These are phyloP conservation scores for Tuta absoluta DNA, from an alignment of 2,888 invertebrate genomes.

Conservation along the genomic window DNA sequence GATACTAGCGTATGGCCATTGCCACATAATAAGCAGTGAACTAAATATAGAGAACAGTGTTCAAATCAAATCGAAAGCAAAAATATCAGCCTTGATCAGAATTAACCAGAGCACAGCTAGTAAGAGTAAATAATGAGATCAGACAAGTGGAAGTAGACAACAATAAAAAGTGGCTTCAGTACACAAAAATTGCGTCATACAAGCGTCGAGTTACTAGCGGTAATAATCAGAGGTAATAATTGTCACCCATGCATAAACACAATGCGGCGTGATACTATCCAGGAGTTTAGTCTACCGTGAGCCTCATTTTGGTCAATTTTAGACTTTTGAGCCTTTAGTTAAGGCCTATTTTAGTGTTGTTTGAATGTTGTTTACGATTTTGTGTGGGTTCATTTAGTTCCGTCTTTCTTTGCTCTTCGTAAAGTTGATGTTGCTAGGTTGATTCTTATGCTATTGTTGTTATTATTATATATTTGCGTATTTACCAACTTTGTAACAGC, in stretches of 20 bases:
- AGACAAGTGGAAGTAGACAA: conserved; percentile 16
- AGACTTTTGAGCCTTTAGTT: conserved; percentile 18
- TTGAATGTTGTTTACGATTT: background rate
- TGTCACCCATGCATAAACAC: conserved; percentile 63
- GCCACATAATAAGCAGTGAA: background rate
- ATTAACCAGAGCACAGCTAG: background rate
- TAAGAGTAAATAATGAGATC: conserved; percentile 7
- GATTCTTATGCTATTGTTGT: background rate
- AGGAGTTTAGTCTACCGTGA: conserved; percentile 24
- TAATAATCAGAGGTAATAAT: conserved; percentile 36
- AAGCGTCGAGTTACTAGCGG: conserved; percentile 30
- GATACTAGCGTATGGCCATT: background rate
- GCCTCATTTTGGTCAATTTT: conserved; percentile 27
- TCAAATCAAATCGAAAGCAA: background rate
- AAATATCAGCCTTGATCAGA: conserved; percentile 11
- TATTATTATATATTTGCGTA: background rate
- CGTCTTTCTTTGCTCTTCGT: conserved; percentile 52
- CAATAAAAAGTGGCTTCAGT: conserved; percentile 18
- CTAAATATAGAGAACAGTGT: background rate
- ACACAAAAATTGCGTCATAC: conserved; percentile 26
- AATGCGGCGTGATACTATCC: conserved; percentile 44
- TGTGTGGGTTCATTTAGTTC: conserved; percentile 18
- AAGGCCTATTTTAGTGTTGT: background rate
- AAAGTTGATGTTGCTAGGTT: conserved; percentile 28
- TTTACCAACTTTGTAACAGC: background rate